Evolutionary conservation across 2,113 vertebrate genomes (phyloP), one percentile per base, ranked within the genome.

Genomic region (Dinomys branickii): DNA sequence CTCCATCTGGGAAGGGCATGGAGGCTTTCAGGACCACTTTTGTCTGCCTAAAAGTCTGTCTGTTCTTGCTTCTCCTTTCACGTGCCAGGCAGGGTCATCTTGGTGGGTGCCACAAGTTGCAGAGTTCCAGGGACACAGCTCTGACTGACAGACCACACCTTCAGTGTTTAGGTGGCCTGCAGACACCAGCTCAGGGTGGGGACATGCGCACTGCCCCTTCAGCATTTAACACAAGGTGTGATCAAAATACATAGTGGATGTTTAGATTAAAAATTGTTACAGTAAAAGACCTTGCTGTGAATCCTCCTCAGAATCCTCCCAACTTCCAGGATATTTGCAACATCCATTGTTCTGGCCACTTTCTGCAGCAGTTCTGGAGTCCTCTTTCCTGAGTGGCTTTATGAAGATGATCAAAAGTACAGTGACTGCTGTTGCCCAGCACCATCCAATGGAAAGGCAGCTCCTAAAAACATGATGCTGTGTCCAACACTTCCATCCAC

Each of bases 51-150:
- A n/a, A n/a, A n/a, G n/a, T n/a, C n/a, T 54, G 12, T 28, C n/a
- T 44, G 69, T 54, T 50, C 44, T 65, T 0, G 0, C 89, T 5
- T 41, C 1, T 88, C 35, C 24, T 85, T n/a, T 28, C 0, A 2
- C 4, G 1, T 1, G 1, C 0, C 35, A 5, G 9, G 12, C 1
- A 22, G 1, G 50, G 44, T 7, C 47, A 1, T 59, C 33, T 7
- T 50, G 3, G 58, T 3, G 7, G 1, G 24, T 1, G 4, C 5
- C 1, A 2, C 0, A 3, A 52, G 50, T 28, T 13, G 19, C 38
- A 44, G 81, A 0, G 9, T 11, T 59, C 61, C 17, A 11, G 67
- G 38, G 71, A 30, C 19, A 13, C 5, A 24, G 3, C 19, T 30
- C 24, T 41, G 10, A 63, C 58, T 0, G 5, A 30, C 35, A 12